A percentile compares a stretch with the other conserved stretches of the same genome.
phyloP scores from a whole-genome alignment of 2,797 vertebrate species.

The Pantherophis alleghaniensis region DNA sequence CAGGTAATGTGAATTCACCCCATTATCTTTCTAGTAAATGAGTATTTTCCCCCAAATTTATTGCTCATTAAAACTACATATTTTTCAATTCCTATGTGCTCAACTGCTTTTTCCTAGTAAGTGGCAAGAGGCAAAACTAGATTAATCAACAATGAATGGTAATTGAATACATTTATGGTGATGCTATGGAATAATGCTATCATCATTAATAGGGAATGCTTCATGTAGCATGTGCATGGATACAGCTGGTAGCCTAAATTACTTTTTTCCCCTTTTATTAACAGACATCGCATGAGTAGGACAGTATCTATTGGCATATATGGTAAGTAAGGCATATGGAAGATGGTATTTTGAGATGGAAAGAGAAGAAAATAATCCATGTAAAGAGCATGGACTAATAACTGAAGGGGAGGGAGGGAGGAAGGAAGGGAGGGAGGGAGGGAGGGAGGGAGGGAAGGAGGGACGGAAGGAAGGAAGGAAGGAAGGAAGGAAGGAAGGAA shows the following conservation, averaged over 20 bases:
- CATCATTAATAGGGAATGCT: not conserved
- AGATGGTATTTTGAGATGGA: not conserved
- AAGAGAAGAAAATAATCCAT: not conserved
- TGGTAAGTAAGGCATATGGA: not conserved
- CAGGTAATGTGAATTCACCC: not conserved
- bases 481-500: not conserved
- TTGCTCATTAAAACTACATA: not conserved
- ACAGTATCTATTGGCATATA: not conserved
- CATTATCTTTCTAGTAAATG: not conserved
- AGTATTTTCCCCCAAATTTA: not conserved
- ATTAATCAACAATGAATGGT: not conserved
- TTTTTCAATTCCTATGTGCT: not conserved
- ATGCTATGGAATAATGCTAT: not conserved
- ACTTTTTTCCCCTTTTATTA: not conserved
- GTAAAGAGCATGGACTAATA: not conserved
- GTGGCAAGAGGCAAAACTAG: not conserved
- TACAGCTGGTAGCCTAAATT: not conserved
- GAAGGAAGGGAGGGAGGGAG: not conserved
- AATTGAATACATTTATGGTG: not conserved
- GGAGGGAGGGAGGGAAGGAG: not conserved
- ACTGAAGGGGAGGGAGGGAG: not conserved
- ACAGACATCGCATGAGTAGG: not conserved
- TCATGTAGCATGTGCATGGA: not conserved
- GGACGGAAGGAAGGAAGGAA: not conserved
- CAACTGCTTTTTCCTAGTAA: not conserved